These are phyloP conservation scores for Urocynchramus pylzowi DNA, from an alignment of 2,113 vertebrate genomes.

Conservation along the genomic window DNA sequence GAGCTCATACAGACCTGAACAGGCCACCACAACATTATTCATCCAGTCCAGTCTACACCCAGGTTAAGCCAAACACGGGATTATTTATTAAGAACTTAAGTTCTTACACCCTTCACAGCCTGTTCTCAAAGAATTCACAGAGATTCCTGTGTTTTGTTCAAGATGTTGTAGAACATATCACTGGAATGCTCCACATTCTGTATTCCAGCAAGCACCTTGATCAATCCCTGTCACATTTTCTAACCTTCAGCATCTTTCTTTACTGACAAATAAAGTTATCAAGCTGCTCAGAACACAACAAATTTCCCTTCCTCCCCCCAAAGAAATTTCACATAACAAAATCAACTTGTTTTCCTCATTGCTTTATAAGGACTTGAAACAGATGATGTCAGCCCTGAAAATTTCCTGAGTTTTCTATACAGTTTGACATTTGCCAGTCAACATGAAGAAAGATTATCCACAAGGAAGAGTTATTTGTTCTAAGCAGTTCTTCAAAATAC, in stretches of 20 bases:
- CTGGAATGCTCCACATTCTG: not conserved
- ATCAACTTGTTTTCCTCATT: not conserved
- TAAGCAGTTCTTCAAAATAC: not conserved
- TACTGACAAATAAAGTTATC: not conserved
- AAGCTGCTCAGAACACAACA: not conserved
- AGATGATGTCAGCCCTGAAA: not conserved
- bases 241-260: not conserved
- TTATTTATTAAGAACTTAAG: not conserved
- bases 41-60: not conserved
- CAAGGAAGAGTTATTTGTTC: conserved; percentile 18
- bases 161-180: not conserved
- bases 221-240: not conserved
- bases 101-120: not conserved
- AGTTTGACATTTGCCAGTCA: conserved; percentile 22
- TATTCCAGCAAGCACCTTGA: not conserved
- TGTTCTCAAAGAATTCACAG: not conserved
- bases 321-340: not conserved
- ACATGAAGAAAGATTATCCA: conserved; percentile 2
- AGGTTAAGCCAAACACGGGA: not conserved
- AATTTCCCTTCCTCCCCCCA: not conserved
- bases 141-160: not conserved
- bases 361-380: not conserved
- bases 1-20: not conserved
- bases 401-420: not conserved
- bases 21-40: not conserved